A percentile compares a stretch with the other conserved stretches of the same genome.
These are phyloP conservation scores for Cephalopholis sonnerati DNA, from an alignment of 2,113 vertebrate species.

Conservation along the genomic window DNA sequence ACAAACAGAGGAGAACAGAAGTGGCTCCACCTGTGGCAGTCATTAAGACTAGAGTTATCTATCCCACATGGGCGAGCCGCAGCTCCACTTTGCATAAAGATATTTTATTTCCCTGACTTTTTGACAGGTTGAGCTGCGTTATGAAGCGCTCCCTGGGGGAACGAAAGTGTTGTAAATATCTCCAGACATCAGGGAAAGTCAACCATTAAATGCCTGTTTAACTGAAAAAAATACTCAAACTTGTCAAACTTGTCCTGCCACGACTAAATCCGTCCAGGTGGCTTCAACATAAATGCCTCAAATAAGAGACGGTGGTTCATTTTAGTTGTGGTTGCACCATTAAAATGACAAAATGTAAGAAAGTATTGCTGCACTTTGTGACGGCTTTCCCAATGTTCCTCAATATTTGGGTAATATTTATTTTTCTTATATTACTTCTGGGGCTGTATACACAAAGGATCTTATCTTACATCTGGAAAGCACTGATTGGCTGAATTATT, in stretches of 20 bases:
- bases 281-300: background rate
- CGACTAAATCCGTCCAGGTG: background rate
- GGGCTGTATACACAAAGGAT: background rate
- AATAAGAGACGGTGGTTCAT: background rate
- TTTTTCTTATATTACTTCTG: background rate
- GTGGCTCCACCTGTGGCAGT: conserved; percentile 40
- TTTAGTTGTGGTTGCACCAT: too few relatives aligned
- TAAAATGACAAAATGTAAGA: background rate
- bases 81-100: conserved; percentile 26
- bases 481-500: background rate
- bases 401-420: background rate
- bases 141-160: conserved; percentile 24
- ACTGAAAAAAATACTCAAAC: conserved; percentile 16
- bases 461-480: background rate
- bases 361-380: background rate
- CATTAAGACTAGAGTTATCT: conserved; percentile 33
- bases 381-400: background rate
- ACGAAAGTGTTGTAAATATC: conserved; percentile 28
- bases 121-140: conserved; percentile 23
- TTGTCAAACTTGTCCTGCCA: conserved; percentile 1
- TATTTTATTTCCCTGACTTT: conserved; percentile 22
- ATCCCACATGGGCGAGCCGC: conserved; percentile 13
- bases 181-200: conserved; percentile 3
- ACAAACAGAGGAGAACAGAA: background rate
- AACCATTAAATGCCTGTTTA: conserved; percentile 16